Evolutionary conservation across 2,113 vertebrate genomes (phyloP), one percentile per base, ranked within the genome.

Genomic region (Typhlomys cinereus): DNA sequence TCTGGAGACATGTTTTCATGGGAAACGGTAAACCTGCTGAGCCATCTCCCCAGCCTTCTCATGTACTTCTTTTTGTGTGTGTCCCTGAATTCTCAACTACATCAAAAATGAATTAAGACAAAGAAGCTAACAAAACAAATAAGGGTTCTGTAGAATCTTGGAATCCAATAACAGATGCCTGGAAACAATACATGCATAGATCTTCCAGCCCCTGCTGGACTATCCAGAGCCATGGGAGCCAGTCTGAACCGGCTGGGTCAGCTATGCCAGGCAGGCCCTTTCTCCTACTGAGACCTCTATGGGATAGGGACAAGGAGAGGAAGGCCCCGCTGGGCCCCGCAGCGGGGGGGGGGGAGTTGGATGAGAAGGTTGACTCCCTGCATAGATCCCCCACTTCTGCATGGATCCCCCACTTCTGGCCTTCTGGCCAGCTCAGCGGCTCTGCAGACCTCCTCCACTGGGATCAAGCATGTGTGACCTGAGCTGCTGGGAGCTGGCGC

Each of bases 401-500:
- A 13, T 31, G 9, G 69, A 50, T n/a, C 23, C 62, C 54, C 39
- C 23, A 20, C n/a, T 54, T n/a, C n/a, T n/a, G n/a, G n/a, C 57
- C 57, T 15, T 50, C 14, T 9, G 2, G 44, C 79, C 66, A 83
- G 46, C 69, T 79, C 41, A 0, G n/a, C 5, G 36, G 81, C 62
- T 66, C 73, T 18, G 0, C 7, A 84, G 36, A 69, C 39, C 78
- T 39, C 74, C 75, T 85, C 1, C 15, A 0, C 59, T 23, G 64
- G 79, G 64, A 90, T 84, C 69, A 52, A 73, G 69, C 41, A 31
- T 21, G 8, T 50, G 64, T 27, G 50, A 48, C 74, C 48, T 52
- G 57, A 50, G 88, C 87, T 92, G 88, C 92, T 59, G 93, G 83
- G 92, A 94, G 39, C 74, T 34, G 66, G 66, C 46, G 7, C 11